Evolutionary conservation across 2,888 invertebrate genomes (phyloP), one percentile per base, ranked within the genome.

Genomic region (Drosophila monieri): DNA sequence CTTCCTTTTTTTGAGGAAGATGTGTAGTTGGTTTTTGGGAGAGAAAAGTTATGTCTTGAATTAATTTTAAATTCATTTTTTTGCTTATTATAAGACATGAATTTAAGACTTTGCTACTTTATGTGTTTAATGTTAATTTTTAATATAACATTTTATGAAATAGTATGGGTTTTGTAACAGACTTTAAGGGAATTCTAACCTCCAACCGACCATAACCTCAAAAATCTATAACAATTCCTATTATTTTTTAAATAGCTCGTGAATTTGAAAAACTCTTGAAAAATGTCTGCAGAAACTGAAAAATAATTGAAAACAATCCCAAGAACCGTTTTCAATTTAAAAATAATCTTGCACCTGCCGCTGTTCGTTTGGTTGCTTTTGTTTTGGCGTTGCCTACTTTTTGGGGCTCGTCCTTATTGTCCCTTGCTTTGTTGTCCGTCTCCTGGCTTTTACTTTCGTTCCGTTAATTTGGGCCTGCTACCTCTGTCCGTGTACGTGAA

Each of bases 1-100:
- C 74, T 80, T 70, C 59, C 27, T 2, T 27, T 27, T 83, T 74
- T 77, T 79, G 73, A 76, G 74, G 60, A 62, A 55, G 32, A 61
- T 74, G 18, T 18, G 8, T 41, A 27, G 9, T 12, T n/a, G n/a
- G 35, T 35, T 35, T 35, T n/a, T 12, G 5, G 6, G 6, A 35
- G 12, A n/a, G n/a, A 35, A n/a, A 3, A 8, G 9, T 27, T 2
- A 27, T 27, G 9, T 2, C 27, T 3, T 6, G 8, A 27, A 8
- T 2, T 1, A 8, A 2, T 27, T 27, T 27, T 8, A 27, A 27
- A 2, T 27, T 8, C 27, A 9, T 27, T 27, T 27, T 8, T 18
- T 18, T 18, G 18, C 1, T 18, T 1, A 18, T 18, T 18, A 18
- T 18, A 18, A 1, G 18, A 18, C 18, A 18, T 18, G n/a, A n/a